phyloP scores from a whole-genome alignment of 1,140 invertebrate genomes.

The Tetragonula clypearis region DNA sequence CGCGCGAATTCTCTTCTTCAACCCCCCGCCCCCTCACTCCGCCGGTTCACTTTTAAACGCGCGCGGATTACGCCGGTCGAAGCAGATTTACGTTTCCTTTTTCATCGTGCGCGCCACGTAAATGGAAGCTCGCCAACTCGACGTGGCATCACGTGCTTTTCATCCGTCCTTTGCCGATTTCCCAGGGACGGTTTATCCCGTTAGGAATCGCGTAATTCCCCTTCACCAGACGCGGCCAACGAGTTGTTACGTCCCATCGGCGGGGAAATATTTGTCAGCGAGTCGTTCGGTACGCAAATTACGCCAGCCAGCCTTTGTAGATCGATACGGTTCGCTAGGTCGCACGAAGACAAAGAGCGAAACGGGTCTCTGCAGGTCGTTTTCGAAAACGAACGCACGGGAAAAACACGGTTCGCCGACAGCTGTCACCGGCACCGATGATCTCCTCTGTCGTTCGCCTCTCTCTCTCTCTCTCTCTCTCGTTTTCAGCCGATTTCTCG shows the following conservation, averaged over 20 bases:
- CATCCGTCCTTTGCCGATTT: not conserved
- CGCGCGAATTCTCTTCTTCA: not conserved
- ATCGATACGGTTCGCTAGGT: not conserved
- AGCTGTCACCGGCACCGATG: constrained; percentile 64
- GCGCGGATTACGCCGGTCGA: not conserved
- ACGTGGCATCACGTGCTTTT: not conserved
- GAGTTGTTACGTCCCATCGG: not conserved
- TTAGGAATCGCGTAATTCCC: not conserved
- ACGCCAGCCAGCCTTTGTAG: not conserved
- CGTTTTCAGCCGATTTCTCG: constrained; percentile 69
- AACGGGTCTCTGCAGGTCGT: constrained; percentile 33
- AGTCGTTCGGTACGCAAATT: not conserved
- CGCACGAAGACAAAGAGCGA: constrained; percentile 29
- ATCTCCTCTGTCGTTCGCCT: constrained; percentile 66
- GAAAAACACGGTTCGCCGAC: constrained; percentile 61
- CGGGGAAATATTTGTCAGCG: not conserved
- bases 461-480: constrained; percentile 35
- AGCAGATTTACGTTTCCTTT: constrained; percentile 16
- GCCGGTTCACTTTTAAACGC: not conserved
- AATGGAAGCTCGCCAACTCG: not conserved
- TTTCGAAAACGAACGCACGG: constrained; percentile 45
- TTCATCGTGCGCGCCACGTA: too few relatives aligned
- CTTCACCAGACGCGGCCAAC: not conserved
- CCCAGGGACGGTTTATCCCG: not conserved
- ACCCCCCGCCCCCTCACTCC: too few relatives aligned